Evolutionary conservation across 2,113 vertebrate genomes (phyloP), one percentile per base, ranked within the genome.

Genomic region (Grammomys dolichurus): DNA sequence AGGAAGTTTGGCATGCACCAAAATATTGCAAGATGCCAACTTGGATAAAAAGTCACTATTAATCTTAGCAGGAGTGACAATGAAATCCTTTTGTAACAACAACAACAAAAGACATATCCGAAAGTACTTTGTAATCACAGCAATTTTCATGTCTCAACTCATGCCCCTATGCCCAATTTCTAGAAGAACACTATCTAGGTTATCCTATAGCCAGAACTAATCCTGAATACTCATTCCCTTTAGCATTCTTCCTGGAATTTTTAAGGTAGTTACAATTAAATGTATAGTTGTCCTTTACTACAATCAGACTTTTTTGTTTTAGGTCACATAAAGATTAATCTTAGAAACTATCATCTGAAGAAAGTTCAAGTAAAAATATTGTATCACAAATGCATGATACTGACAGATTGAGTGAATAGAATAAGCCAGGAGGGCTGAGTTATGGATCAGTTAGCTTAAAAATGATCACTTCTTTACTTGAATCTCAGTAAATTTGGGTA

Each of bases 61-160:
- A 90, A 97, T 97, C 93, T 96, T 95, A 96, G 78, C 77, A 96
- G 60, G 90, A 95, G 78, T 90, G 92, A 95, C 80, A 96, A 78
- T 92, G 92, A 94, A 90, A 93, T 95, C 60, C 46, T 76, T 90
- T 93, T 95, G 54, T 43, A 96, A 88, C 63, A 93, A 60, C 67
- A 72, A 26, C 8, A 1, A 86, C 46, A 60, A 92, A 90, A 97
- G 87, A 70, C 40, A 92, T 84, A 96, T 93, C 80, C 70, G 77
- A 93, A 97, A 97, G 77, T 90, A 81, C 90, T 96, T 96, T 96
- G 93, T 96, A 96, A 94, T 89, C 96, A 87, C 60, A 94, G 92
- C 7, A 82, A 73, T 97, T 97, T 93, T 76, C 54, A 70, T 95
- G 85, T 93, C 73, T 76, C 46, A 70, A n/a, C 81, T 91, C 88